Base-by-base conservation (phyloP, 30 jellyfish, hydroid and myxozoan genomes). In the Aurelia sp. region DNA sequence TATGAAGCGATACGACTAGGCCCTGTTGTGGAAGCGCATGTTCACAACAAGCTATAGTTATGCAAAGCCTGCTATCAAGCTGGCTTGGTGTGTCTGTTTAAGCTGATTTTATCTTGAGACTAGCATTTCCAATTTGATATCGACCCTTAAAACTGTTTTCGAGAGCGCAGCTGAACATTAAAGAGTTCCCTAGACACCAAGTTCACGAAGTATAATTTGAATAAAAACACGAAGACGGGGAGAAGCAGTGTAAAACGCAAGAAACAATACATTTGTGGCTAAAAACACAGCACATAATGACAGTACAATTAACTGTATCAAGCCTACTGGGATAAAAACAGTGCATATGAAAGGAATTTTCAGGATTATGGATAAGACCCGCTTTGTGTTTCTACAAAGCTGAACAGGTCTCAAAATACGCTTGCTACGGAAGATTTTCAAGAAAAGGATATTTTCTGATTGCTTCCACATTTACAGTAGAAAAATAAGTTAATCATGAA, bases 271-370 rank as follows among this genome's bases (percentile, higher is more conserved):
- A 62, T 58, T 61, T 47, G 85, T 16, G 85, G 91, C 81, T 82
- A 69, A 82, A 31, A 70, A 19, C 52, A 71, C 91, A 70, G 30
- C 74, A 41, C 20, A 82, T 74, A 82, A 82, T 82, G 85, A 74
- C 72, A 18, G 18, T 37, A 69, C 79, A 82, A 82, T 82, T 82
- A 71, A 68, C 77, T 53, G 91, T 82, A 70, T 71, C 91, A 50
- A 61, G 81, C 81, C 91, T 33, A 69, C 80, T 53, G 91, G 91
- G 91, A 82, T 71, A 55, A 82, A 23, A 11, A 44, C 70, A 82
- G 53, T 33, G 70, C 91, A 57, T 33, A 21, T 17, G 89, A 78
- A 78, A 59, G 89, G 89, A 47, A 72, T 47, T 18, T 57, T 4
- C 33, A 41, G 72, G 89, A 64, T 37, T 62, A 77, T 15, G 60